Percentiles rank a stretch among this genome's conserved stretches.
Conservation (phyloP, 2,888 invertebrate species). For the Hirtodrosophila alboralis region DNA sequence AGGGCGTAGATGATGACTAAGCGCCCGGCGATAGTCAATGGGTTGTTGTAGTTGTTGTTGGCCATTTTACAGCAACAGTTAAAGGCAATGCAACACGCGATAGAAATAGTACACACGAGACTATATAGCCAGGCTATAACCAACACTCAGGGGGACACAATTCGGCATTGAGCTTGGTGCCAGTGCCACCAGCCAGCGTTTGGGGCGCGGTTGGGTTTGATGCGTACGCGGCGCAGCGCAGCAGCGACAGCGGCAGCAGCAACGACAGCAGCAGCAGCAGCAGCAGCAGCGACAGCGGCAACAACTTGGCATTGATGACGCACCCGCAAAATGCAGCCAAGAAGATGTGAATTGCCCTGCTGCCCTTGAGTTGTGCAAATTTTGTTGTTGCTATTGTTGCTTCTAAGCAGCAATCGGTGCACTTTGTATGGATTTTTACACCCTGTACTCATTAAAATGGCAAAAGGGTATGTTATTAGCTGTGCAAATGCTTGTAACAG, state of each 20-base stretch:
- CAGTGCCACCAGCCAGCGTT: too few species aligned
- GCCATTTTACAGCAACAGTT: constrained; percentile 61
- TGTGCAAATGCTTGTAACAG: too few species aligned
- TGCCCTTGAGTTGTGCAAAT: too few species aligned
- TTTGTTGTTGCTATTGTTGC: constrained; percentile 1
- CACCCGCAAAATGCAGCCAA: constrained; percentile 29
- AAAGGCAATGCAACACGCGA: constrained; percentile 64
- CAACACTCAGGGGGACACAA: background rate
- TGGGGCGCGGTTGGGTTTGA: constrained; percentile 20
- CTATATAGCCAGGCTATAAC: too few species aligned
- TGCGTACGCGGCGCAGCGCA: constrained; percentile 28
- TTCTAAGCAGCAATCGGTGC: constrained; percentile 14
- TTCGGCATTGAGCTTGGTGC: constrained; percentile 23
- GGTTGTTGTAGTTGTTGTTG: background rate
- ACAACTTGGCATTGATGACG: constrained; percentile 37
- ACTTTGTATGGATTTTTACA: constrained; percentile 24
- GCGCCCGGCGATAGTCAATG: constrained; percentile 1
- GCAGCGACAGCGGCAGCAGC: too few species aligned
- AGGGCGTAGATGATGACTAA: constrained; percentile 37
- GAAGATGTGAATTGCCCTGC: constrained; percentile 9
- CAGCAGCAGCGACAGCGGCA: too few species aligned
- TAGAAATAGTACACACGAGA: constrained; percentile 4
- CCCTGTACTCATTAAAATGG: too few species aligned
- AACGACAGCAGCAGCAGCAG: constrained; percentile 9
- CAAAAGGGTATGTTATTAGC: too few species aligned